Conservation (phyloP, 1,140 invertebrate genomes). For the Melipona quadrifasciata region DNA sequence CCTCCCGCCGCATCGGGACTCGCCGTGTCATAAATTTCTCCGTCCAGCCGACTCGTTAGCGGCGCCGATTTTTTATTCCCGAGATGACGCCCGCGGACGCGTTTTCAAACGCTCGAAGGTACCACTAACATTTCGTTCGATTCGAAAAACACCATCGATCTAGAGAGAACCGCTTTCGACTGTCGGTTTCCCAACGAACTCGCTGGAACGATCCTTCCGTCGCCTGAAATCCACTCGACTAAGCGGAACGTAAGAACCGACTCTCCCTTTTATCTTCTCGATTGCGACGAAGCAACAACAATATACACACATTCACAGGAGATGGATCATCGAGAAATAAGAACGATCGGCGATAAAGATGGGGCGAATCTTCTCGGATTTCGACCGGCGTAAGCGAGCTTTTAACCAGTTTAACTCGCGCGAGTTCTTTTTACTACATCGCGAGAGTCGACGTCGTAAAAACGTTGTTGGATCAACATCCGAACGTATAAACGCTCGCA, state of each 20-base stretch:
- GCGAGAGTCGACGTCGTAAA: conserved; percentile 37
- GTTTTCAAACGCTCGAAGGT: conserved; percentile 1
- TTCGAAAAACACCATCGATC: background rate
- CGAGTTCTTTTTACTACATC: conserved; percentile 29
- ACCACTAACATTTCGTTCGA: background rate
- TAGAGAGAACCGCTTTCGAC: background rate
- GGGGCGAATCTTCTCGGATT: background rate
- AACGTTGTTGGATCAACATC: conserved; percentile 4
- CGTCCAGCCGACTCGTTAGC: conserved; percentile 31
- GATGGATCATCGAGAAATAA: background rate
- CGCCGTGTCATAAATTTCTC: conserved; percentile 16
- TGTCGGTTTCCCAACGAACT: no score
- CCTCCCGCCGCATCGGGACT: conserved; percentile 1
- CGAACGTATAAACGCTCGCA: background rate
- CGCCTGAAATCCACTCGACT: background rate
- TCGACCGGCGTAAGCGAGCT: conserved; percentile 6
- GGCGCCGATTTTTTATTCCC: background rate
- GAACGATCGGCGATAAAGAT: conserved; percentile 1
- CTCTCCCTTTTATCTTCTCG: background rate
- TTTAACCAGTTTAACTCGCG: conserved; percentile 45
- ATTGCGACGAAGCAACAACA: background rate
- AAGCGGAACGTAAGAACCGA: background rate
- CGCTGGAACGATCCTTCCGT: background rate
- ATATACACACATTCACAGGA: background rate
- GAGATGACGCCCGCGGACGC: conserved; percentile 15